Conservation (phyloP, 2,797 vertebrate species). For the Momotus momota region DNA sequence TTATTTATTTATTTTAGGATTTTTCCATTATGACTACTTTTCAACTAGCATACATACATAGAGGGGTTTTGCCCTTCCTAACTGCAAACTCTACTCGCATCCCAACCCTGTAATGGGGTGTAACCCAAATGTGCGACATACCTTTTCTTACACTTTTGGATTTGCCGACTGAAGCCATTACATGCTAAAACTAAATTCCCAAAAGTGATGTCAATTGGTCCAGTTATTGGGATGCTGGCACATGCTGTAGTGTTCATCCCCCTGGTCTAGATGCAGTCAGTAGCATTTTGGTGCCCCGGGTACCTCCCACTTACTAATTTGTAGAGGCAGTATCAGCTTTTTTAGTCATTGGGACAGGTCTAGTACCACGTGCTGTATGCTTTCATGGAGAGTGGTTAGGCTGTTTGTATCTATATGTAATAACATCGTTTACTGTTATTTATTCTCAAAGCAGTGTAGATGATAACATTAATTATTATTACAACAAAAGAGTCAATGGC, state of each 20-base stretch:
- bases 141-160: not conserved
- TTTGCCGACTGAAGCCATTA: not conserved
- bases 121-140: not conserved
- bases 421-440: slow-evolving; percentile 24
- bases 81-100: not conserved
- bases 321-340: not conserved
- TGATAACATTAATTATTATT: slow-evolving; percentile 50
- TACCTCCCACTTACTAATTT: not conserved
- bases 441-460: not conserved
- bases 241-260: not conserved
- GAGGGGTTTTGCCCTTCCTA: not conserved
- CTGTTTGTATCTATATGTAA: not conserved
- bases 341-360: not conserved
- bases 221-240: not conserved
- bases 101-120: not conserved
- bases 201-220: not conserved
- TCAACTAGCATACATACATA: not conserved
- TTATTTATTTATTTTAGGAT: not conserved
- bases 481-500: slow-evolving; percentile 36
- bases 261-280: not conserved
- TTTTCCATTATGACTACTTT: not conserved
- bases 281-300: not conserved
- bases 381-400: not conserved
- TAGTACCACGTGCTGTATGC: accelerated
- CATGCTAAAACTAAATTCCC: not conserved